Conservation (phyloP, 1,140 invertebrate genomes). For the Heliconius hermathena region DNA sequence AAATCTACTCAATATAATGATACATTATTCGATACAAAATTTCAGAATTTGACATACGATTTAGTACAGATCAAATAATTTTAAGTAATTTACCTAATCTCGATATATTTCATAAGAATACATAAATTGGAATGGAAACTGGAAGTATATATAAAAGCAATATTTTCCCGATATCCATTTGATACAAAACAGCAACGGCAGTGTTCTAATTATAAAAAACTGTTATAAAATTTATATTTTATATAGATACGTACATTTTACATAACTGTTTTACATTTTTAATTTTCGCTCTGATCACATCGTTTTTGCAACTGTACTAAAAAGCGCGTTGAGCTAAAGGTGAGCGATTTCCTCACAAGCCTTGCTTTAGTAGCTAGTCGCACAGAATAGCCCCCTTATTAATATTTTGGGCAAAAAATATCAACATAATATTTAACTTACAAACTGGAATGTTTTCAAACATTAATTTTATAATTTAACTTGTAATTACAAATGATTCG, state of each 20-base stretch:
- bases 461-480: conserved; percentile 7
- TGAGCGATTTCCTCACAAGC: neutral
- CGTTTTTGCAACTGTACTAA: neutral
- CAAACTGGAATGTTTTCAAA: neutral
- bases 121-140: neutral
- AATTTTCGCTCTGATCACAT: neutral
- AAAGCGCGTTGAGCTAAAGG: neutral
- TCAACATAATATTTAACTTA: neutral
- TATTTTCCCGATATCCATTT: neutral
- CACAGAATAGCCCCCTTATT: neutral
- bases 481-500: conserved; percentile 13
- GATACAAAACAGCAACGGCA: conserved; percentile 16
- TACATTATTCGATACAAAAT: conserved; percentile 21
- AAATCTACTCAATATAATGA: conserved; percentile 26
- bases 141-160: neutral
- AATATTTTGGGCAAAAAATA: neutral
- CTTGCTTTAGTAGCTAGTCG: neutral
- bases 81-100: neutral
- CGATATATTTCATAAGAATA: neutral
- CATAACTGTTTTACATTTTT: neutral
- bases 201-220: conserved; percentile 19
- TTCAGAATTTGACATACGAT: conserved; percentile 16
- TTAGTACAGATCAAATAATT: neutral
- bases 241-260: neutral
- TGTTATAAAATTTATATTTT: conserved; percentile 5